Percentiles rank a stretch among this genome's conserved stretches.
Conservation (phyloP, 2,797 vertebrate species). For the Sebastes steindachneri region DNA sequence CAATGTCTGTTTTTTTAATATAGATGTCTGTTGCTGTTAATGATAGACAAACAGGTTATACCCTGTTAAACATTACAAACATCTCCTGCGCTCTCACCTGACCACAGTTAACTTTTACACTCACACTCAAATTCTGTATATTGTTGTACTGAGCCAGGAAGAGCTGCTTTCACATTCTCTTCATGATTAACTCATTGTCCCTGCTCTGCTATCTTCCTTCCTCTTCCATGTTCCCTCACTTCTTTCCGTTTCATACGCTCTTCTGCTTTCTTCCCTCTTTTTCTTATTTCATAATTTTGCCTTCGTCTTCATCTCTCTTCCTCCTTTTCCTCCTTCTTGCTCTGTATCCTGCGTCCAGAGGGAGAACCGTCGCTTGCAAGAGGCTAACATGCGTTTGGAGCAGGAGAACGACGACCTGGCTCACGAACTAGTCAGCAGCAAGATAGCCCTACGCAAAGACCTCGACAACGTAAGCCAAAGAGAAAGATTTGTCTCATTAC, state of each 20-base stretch:
- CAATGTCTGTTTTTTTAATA: not conserved
- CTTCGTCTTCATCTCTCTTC: not conserved
- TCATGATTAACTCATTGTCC: slow-evolving; percentile 31
- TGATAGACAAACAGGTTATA: slow-evolving; percentile 15
- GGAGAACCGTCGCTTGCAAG: slow-evolving; percentile 95
- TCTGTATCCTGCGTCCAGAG: slow-evolving; percentile 77
- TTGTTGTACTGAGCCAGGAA: not conserved
- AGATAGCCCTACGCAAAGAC: slow-evolving; percentile 97
- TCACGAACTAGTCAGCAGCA: slow-evolving; percentile 98
- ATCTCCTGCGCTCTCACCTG: slow-evolving; percentile 14
- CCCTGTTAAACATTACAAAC: slow-evolving; percentile 60
- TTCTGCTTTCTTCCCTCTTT: slow-evolving; percentile 9
- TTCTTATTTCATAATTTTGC: not conserved
- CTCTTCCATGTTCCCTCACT: slow-evolving; percentile 35
- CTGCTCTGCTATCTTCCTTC: slow-evolving; percentile 38
- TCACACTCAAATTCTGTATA: not conserved
- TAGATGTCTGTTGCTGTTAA: slow-evolving; percentile 24
- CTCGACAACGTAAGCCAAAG: slow-evolving; percentile 92
- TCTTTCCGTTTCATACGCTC: not conserved
- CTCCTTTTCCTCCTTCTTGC: not conserved
- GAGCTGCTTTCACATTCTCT: slow-evolving; percentile 1
- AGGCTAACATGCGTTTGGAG: slow-evolving; percentile 98
- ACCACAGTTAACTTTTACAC: slow-evolving; percentile 13
- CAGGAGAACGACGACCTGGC: slow-evolving; percentile 98
- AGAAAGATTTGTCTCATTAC: not conserved